Base-by-base conservation (phyloP, 2,113 vertebrate genomes). In the Otis tarda region DNA sequence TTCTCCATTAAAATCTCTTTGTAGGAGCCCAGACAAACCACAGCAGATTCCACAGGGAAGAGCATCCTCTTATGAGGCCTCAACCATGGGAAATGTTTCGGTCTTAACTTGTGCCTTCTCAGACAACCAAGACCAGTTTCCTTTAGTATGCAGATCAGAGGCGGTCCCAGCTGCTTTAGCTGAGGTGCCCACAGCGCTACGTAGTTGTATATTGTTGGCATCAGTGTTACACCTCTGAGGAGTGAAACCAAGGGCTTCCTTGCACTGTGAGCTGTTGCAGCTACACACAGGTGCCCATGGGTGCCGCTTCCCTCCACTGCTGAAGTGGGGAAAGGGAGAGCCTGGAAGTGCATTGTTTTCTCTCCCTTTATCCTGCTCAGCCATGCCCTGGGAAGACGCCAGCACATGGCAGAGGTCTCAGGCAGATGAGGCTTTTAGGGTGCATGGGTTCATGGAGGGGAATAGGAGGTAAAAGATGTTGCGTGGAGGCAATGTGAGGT, bases 81-180 rank as follows among this genome's bases (percentile, higher is more conserved):
- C 17, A 9, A 0, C 47, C 10, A 1, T 35, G 35, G 31, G 12
- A 83, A 88, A 39, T 9, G 2, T 52, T 82, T 83, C 18, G 20
- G 19, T 52, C 53, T 30, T 21, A 45, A 1, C 41, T 56, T 69
- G 39, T 0, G 0, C 45, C 9, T 31, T 27, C 49, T 71, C 18
- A 56, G 67, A 52, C 18, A 59, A 64, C 9, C 11, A 23, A 31
- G 56, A 35, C 39, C 0, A 0, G 5, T 69, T 76, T 71, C 39
- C 10, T 35, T 73, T 33, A 55, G 47, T 39, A 14, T 33, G 5
- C 0, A 1, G 15, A 14, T 25, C 39, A 19, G 63, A 33, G 47
- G 27, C 0, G 0, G 45, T 61, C 59, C 17, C 35, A 49, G 35
- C 61, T 52, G 35, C 53, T 59, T 59, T 53, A 24, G 39, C 23